Base-by-base conservation (phyloP, 2,888 invertebrate genomes). In the Epistrophe grossulariae region DNA sequence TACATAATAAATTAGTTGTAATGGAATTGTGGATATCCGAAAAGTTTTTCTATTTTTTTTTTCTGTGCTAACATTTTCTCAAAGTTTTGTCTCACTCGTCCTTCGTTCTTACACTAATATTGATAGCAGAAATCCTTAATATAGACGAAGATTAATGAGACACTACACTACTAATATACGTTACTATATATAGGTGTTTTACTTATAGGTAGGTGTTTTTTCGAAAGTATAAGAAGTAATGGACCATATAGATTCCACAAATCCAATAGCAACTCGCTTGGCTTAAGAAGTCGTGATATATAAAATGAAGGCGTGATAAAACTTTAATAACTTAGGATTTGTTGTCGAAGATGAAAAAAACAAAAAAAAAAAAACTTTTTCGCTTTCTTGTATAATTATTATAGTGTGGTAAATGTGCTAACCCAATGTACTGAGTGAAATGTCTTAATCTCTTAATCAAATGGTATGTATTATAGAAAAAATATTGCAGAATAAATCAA, bases 21-120 rank as follows among this genome's bases (percentile, higher is more conserved):
- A 91, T 91, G 91, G 91, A 91, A 91, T 91, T 91, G 90, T 90
- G 89, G 90, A 89, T 91, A 91, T 91, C 91, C 90, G 91, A 89
- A 91, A 91, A 91, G 90, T 89, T 91, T 91, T 52, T 72, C 70
- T 52, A 59, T 50, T 52, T 19, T n/a, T 45, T 45, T 57, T 45
- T 24, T 15, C 24, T 24, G 24, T 11, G n/a, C 28, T 35, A 31
- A 35, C 50, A 50, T 50, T 48, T 64, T 64, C 43, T 17, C 24
- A 60, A 62, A 38, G 59, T 45, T 81, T 78, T 43, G 48, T 73
- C 70, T 64, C n/a, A 7, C 70, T 64, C 19, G 13, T 77, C 45
- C 17, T 43, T 50, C 70, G 19, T 24, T 19, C 9, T 40, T n/a
- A 9, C n/a, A n/a, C n/a, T 64, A 31, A 31, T 81, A 78, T 70